A percentile compares a stretch with the other conserved stretches of the same genome.
phyloP scores from a whole-genome alignment of 1,140 invertebrate species.

The Trypoxylus dichotomus region DNA sequence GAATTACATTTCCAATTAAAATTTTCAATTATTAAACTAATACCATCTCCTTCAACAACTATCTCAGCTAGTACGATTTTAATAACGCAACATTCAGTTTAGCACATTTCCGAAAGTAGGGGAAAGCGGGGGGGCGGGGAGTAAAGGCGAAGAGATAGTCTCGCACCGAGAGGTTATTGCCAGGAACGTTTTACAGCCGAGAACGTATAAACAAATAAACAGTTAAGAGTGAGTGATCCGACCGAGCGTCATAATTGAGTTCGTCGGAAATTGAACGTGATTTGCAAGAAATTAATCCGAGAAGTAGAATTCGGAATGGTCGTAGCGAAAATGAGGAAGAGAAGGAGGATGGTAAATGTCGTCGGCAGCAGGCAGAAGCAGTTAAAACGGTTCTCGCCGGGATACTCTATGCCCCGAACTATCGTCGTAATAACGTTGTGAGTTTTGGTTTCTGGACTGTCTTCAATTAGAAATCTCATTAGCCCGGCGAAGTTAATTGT shows the following conservation, averaged over 20 bases:
- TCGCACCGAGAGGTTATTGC: neutral
- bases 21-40: too few species aligned
- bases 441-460: neutral
- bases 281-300: constrained; percentile 20
- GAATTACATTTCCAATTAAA: too few species aligned
- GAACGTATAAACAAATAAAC: constrained; percentile 3
- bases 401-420: neutral
- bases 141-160: too few species aligned
- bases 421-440: neutral
- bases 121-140: neutral
- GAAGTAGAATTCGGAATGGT: neutral
- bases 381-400: neutral
- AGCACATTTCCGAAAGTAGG: neutral
- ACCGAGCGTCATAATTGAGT: constrained; percentile 11
- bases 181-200: neutral
- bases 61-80: neutral
- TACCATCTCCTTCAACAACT: too few species aligned
- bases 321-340: neutral
- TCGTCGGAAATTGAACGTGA: constrained; percentile 19
- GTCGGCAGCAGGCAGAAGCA: neutral
- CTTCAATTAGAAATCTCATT: constrained; percentile 24
- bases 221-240: neutral
- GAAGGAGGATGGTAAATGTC: neutral
- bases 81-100: neutral
- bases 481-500: neutral